Conservation (phyloP, 2,113 vertebrate genomes). For the Scophthalmus maximus region DNA sequence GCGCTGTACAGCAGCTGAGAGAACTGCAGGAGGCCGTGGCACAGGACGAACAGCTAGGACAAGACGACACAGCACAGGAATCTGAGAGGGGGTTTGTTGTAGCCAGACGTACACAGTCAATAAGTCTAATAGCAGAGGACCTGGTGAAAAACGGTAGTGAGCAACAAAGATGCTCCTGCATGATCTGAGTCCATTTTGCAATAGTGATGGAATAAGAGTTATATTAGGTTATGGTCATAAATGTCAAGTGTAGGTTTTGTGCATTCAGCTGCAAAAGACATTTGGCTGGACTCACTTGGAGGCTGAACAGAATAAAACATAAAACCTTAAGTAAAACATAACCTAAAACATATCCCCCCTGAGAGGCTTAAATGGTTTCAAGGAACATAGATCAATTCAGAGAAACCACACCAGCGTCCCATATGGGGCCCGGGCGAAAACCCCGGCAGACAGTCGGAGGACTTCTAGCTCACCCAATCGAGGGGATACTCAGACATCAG, state of each 20-base stretch:
- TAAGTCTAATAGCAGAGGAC: not conserved
- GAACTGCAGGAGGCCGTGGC: constrained; percentile 93
- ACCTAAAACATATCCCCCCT: constrained; percentile 1
- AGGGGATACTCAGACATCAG: not conserved
- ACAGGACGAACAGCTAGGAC: constrained; percentile 93
- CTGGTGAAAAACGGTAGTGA: not conserved
- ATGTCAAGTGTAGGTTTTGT: constrained; percentile 1
- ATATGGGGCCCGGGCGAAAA: not conserved
- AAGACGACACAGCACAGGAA: constrained; percentile 5
- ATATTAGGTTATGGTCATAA: constrained; percentile 10
- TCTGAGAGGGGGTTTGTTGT: not conserved
- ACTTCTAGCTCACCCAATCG: not conserved
- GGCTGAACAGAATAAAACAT: constrained; percentile 6
- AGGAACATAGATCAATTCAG: not conserved
- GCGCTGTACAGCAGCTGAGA: constrained; percentile 94
- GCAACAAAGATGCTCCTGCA: too few relatives aligned
- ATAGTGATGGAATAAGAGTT: not conserved
- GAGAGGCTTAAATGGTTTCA: constrained; percentile 2
- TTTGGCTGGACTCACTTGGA: constrained; percentile 5
- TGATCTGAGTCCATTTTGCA: not conserved
- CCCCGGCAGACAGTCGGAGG: not conserved
- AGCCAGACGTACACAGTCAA: not conserved
- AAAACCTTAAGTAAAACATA: not conserved
- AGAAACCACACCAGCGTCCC: constrained; percentile 1
- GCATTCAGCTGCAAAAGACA: not conserved